Evolutionary conservation across 1,140 invertebrate genomes (phyloP).

Genomic region (Drosophila asahinai): DNA sequence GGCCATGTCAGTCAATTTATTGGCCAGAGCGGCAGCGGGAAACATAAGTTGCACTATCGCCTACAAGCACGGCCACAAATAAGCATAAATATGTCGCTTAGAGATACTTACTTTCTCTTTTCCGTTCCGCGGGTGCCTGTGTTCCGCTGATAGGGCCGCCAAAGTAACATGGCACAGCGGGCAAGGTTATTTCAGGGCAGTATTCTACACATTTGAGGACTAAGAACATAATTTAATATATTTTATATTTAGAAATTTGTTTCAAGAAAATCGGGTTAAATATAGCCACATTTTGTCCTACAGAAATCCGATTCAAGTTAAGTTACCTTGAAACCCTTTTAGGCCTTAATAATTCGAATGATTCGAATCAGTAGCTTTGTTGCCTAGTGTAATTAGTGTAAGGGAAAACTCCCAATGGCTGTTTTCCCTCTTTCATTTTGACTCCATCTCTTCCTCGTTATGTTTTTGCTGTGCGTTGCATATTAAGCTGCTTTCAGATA

Average conservation of each 20-base stretch:
- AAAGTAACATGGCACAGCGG: slow-evolving; percentile 16
- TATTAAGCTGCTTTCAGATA: slow-evolving; percentile 83
- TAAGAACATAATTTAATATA: no score
- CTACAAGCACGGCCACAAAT: slow-evolving; percentile 66
- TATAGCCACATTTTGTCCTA: neutral
- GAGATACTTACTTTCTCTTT: slow-evolving; percentile 11
- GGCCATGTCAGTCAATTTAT: slow-evolving; percentile 71
- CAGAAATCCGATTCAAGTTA: neutral
- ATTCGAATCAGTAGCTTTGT: neutral
- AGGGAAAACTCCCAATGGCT: neutral
- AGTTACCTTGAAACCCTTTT: neutral
- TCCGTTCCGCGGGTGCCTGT: slow-evolving; percentile 11
- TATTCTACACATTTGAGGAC: neutral
- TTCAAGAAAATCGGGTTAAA: neutral
- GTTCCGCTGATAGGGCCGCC: slow-evolving; percentile 21
- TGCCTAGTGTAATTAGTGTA: slow-evolving; percentile 5
- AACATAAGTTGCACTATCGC: slow-evolving; percentile 81
- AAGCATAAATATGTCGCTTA: slow-evolving; percentile 67
- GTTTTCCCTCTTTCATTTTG: neutral
- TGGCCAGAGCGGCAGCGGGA: slow-evolving; percentile 61
- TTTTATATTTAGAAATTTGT: neutral
- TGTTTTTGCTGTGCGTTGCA: slow-evolving; percentile 63
- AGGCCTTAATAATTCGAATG: neutral
- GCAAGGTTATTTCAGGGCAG: slow-evolving; percentile 1
- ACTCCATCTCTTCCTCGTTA: slow-evolving; percentile 23